Conservation (phyloP, 1,140 invertebrate genomes). For the Globodera rostochiensis region DNA sequence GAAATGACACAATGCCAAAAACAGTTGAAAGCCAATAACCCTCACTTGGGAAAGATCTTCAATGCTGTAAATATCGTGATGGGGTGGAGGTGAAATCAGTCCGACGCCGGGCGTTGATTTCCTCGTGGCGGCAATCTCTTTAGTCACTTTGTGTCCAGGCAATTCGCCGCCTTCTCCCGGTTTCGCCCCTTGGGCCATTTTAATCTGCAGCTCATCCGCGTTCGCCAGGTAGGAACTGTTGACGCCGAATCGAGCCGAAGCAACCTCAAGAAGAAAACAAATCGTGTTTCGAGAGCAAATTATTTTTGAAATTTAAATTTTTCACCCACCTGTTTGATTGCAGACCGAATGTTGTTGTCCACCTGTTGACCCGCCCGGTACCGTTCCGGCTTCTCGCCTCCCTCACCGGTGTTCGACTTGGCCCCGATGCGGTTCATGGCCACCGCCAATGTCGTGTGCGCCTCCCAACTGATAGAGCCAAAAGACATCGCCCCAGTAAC, state of each 20-base stretch:
- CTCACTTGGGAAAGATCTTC: conserved; percentile 87
- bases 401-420: conserved; percentile 96
- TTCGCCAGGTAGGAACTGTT: conserved; percentile 91
- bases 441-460: conserved; percentile 88
- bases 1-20: conserved; percentile 22
- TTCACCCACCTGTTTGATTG: conserved; percentile 72
- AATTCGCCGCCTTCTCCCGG: conserved; percentile 92
- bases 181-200: conserved; percentile 98
- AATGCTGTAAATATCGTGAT: conserved; percentile 99
- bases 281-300: background rate
- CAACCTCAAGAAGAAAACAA: conserved; percentile 74
- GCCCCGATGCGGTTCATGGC: conserved; percentile 95
- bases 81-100: conserved; percentile 94
- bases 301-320: background rate
- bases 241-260: conserved; percentile 95
- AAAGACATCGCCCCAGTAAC: conserved; percentile 56
- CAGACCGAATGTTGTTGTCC: conserved; percentile 73
- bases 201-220: conserved; percentile 93
- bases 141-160: conserved; percentile 85
- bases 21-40: background rate
- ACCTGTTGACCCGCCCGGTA: conserved; percentile 80
- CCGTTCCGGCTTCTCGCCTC: conserved; percentile 79
- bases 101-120: conserved; percentile 97
- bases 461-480: conserved; percentile 83
- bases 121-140: conserved; percentile 89